phyloP scores from a whole-genome alignment of 2,113 vertebrate species.

The Collichthys lucidus region DNA sequence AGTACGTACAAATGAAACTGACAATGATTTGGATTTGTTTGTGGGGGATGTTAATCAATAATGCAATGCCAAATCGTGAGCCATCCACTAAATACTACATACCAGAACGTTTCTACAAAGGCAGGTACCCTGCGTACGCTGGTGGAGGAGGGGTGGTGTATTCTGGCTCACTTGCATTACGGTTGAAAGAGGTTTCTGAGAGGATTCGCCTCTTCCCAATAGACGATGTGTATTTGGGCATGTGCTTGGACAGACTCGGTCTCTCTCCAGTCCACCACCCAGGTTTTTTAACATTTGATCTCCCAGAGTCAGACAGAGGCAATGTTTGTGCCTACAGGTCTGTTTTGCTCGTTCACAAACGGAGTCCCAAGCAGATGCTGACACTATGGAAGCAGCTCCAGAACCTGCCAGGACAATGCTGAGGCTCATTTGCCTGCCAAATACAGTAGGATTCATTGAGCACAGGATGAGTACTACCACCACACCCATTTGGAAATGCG shows the following conservation, averaged over 20 bases:
- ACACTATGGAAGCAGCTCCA: conserved; percentile 79
- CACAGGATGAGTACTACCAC: background rate
- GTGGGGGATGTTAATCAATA: conserved; percentile 84
- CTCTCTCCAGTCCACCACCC: conserved; percentile 79
- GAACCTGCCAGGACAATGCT: conserved; percentile 60
- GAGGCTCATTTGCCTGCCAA: conserved; percentile 72
- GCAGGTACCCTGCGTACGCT: conserved; percentile 83
- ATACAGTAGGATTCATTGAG: conserved; percentile 34
- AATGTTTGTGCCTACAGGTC: conserved; percentile 82
- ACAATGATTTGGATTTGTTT: conserved; percentile 79
- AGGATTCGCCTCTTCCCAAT: conserved; percentile 85
- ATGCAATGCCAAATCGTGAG: conserved; percentile 82
- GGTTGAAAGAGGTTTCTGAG: conserved; percentile 72
- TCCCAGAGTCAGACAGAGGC: conserved; percentile 63
- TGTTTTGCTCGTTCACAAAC: conserved; percentile 84
- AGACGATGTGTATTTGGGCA: conserved; percentile 85
- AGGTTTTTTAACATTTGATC: conserved; percentile 85
- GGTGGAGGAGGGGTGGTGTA: conserved; percentile 87
- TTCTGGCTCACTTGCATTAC: conserved; percentile 76
- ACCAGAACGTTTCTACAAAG: conserved; percentile 84
- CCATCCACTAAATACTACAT: conserved; percentile 84
- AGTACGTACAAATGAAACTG: conserved; percentile 31
- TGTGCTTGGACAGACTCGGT: conserved; percentile 81
- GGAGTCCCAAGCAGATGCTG: conserved; percentile 83
- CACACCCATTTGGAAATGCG: conserved; percentile 7